Evolutionary conservation across 2,888 invertebrate species (phyloP).

Genomic region (Drosophila kuntzei): DNA sequence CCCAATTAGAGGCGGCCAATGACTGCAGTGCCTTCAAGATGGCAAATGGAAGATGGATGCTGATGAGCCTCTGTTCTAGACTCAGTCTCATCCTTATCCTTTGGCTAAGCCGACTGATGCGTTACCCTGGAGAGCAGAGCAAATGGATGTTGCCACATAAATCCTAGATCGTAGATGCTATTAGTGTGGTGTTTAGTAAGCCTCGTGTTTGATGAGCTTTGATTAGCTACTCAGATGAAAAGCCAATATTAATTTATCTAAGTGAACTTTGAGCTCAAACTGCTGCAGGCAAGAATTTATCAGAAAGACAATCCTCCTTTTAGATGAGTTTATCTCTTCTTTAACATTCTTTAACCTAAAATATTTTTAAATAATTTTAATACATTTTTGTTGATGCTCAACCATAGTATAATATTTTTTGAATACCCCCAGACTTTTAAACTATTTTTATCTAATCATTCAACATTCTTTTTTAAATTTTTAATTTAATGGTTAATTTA

Average conservation of each 20-base stretch:
- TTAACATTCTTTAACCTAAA: not conserved
- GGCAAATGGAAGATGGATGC: constrained; percentile 65
- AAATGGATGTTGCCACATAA: constrained; percentile 50
- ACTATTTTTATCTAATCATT: too few species aligned
- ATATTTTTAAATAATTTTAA: too few species aligned
- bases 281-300: not conserved
- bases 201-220: constrained; percentile 65
- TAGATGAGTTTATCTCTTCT: not conserved
- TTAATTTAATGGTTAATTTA: too few species aligned
- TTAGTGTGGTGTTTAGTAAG: constrained; percentile 68
- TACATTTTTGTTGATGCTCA: too few species aligned
- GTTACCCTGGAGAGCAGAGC: constrained; percentile 18
- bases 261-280: constrained; percentile 30
- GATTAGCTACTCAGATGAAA: constrained; percentile 57
- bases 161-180: constrained; percentile 56
- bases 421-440: too few species aligned
- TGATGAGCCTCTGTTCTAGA: constrained; percentile 57
- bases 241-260: constrained; percentile 53
- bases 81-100: not conserved
- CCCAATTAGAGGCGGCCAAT: constrained; percentile 69
- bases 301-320: not conserved
- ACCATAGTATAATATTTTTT: too few species aligned
- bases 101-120: constrained; percentile 36
- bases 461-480: too few species aligned
- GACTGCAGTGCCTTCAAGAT: constrained; percentile 64